Conservation (phyloP, 2,113 vertebrate genomes). For the Dasyornis broadbenti region DNA sequence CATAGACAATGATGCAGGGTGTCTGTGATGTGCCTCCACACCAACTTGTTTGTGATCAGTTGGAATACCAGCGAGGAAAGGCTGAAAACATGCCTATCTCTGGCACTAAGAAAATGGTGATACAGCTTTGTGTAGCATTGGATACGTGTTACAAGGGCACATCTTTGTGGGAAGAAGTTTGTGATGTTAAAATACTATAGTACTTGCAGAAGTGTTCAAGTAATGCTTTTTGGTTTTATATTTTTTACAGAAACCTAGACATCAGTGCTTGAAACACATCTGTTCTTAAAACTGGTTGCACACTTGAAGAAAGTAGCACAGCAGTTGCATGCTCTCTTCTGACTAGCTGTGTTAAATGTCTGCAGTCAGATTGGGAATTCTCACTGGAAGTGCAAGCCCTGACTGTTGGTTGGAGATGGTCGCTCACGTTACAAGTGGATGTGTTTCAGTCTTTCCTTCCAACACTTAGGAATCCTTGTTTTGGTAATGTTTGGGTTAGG, state of each 20-base stretch:
- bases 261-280: background rate
- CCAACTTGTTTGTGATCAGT: background rate
- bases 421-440: accelerated
- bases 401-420: background rate
- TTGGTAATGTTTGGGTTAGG: background rate
- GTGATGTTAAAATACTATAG: background rate
- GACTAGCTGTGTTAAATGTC: background rate
- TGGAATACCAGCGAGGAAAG: background rate
- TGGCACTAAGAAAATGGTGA: background rate
- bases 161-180: background rate
- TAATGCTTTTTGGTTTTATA: background rate
- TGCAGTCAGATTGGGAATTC: background rate
- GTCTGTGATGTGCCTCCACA: background rate
- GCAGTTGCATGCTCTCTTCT: background rate
- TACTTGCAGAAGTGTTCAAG: background rate
- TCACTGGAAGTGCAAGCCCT: background rate
- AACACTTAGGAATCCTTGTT: background rate
- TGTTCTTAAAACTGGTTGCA: background rate
- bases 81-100: background rate
- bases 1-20: background rate
- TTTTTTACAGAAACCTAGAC: background rate
- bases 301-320: background rate
- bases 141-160: accelerated
- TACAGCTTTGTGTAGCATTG: background rate
- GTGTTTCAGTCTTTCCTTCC: background rate